Evolutionary conservation across 2,797 vertebrate genomes (phyloP), one percentile per base, ranked within the genome.

Genomic region (Brotula barbata): DNA sequence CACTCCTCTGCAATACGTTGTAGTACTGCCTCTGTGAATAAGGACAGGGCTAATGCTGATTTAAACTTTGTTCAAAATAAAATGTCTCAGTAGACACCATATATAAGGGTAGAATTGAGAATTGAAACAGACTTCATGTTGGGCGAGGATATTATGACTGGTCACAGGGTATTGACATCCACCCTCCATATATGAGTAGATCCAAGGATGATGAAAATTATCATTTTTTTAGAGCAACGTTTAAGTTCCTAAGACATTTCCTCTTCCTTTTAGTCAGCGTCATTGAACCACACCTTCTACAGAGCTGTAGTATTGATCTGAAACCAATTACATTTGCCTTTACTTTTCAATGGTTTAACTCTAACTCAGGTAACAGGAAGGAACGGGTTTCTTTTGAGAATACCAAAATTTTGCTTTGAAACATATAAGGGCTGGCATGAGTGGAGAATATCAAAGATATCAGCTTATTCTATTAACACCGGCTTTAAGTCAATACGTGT

Each of bases 401-500:
- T 57, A 7, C 23, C 39, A 49, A 34, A 43, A 1, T 65, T 62
- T 79, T 31, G 28, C 36, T 73, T 47, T 56, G 23, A 68, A 63
- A 58, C 23, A 48, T 54, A 69, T 64, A 46, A 65, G 34, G 68
- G 52, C 33, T 7, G 33, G 72, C 22, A 66, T 20, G 33, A 68
- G 57, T 13, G 10, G 59, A 77, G 51, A 68, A 58, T 71, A 81
- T 60, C 67, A 63, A 49, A 50, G 31, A 81, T 77, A 79, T 77
- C 17, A 31, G 41, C 68, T 71, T 11, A 48, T 64, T 88, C 81
- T 89, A 83, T 87, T 78, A 84, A 87, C 80, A 86, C 69, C 45
- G 68, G 54, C 58, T 64, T 39, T 23, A 46, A 69, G 81, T 92
- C 89, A 65, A 91, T 91, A 87, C n/a, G 33, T n/a, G 42, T 45